These are phyloP conservation scores for Pithys albifrons DNA, from an alignment of 2,113 vertebrate species.

Conservation along the genomic window DNA sequence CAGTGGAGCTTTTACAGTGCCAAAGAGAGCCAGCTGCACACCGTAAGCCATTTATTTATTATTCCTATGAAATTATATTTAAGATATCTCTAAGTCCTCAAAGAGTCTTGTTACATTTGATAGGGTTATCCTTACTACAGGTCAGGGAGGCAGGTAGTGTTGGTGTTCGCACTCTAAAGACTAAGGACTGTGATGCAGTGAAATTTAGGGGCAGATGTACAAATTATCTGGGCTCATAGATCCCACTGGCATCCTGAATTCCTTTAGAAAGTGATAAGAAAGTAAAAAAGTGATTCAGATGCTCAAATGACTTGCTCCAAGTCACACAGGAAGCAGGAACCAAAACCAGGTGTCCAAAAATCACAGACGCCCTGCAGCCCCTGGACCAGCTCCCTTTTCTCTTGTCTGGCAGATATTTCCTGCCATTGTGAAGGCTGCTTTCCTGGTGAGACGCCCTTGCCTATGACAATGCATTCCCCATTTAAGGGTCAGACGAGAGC, in stretches of 20 bases:
- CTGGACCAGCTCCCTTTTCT: not conserved
- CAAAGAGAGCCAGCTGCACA: not conserved
- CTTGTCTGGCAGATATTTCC: slow-evolving; percentile 25
- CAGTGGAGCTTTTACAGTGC: slow-evolving; percentile 70
- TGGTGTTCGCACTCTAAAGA: not conserved
- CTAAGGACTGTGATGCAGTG: not conserved
- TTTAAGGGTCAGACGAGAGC: not conserved
- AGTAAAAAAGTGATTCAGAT: not conserved
- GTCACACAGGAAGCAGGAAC: not conserved
- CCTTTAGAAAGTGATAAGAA: not conserved
- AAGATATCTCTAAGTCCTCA: not conserved
- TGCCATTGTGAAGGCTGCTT: slow-evolving; percentile 11
- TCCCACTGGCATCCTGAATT: not conserved
- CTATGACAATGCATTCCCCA: not conserved
- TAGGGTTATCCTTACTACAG: not conserved
- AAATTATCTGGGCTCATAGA: not conserved
- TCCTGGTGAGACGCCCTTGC: slow-evolving; percentile 18
- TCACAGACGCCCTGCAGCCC: not conserved
- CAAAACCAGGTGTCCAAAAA: slow-evolving; percentile 10
- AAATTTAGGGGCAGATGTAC: not conserved
- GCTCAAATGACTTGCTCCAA: not conserved
- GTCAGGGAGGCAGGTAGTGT: not conserved
- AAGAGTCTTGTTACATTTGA: not conserved
- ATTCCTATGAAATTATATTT: not conserved
- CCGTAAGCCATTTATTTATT: slow-evolving; percentile 42